Base-by-base conservation (phyloP, 2,888 invertebrate species). In the Tachina lurida region DNA sequence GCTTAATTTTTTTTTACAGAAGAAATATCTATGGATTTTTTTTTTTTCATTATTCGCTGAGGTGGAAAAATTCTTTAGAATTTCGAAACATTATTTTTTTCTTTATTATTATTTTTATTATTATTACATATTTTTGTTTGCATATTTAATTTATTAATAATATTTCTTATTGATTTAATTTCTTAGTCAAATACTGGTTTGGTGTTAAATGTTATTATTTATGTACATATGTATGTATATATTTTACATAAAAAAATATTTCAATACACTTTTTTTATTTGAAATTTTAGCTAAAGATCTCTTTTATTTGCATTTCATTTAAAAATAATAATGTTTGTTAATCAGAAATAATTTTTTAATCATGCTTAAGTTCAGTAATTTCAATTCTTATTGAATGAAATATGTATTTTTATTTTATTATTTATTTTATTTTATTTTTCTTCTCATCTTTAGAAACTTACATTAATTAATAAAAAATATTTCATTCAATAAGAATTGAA, bases 11-110 rank as follows among this genome's bases (percentile, higher is more conserved):
- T 56, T 78, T 45, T 73, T 58, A 56, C 45, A 68, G 68, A 78
- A 84, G 41, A 22, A 68, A 56, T 79, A 52, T 78, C 54, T 86
- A 75, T 79, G 78, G 67, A 76, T 49, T 56, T 80, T 78, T 78
- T 80, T 78, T 78, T 54, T 62, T 62, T 47, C 52, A 79, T 80
- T 56, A 75, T 83, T 86, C 86, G 83, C 86, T 86, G 86, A 86
- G 86, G 86, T 86, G 86, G 74, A 79, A 86, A 86, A 86, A 83
- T 83, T 86, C 83, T 80, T 83, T 76, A 76, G 71, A 83, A 82
- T 76, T 70, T 79, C 39, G 22, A 54, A 71, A 65, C 54, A 31
- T 76, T 49, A 19, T 13, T 75, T 43, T 73, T 43, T 13, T 41
- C 1, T 67, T 52, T 4, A 49, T 68, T 60, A 49, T 10, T 5